These are phyloP conservation scores for Acleris literana DNA, from an alignment of 2,888 invertebrate genomes.

Conservation along the genomic window DNA sequence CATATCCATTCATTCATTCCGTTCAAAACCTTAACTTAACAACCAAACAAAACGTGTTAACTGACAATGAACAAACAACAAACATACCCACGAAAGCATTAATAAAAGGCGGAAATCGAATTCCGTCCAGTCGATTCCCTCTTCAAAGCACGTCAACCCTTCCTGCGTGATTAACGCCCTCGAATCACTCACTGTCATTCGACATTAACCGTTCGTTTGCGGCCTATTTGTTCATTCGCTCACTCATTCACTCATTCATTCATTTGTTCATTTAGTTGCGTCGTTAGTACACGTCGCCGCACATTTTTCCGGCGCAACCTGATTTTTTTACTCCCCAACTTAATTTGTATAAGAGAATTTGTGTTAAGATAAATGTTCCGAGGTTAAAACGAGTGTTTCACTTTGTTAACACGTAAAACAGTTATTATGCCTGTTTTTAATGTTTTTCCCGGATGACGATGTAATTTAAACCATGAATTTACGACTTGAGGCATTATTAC, in stretches of 20 bases:
- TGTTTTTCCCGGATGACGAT: slow-evolving; percentile 28
- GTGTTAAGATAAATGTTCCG: slow-evolving; percentile 56
- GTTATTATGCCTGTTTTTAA: slow-evolving; percentile 41
- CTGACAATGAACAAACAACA: slow-evolving; percentile 9
- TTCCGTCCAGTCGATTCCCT: slow-evolving; percentile 43
- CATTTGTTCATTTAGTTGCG: slow-evolving; percentile 61
- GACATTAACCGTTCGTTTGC: slow-evolving; percentile 58
- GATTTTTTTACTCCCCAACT: slow-evolving; percentile 53
- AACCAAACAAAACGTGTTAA: no score
- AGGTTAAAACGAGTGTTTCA: slow-evolving; percentile 47
- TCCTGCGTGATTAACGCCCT: slow-evolving; percentile 51
- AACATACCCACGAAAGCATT: slow-evolving; percentile 36
- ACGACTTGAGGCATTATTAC: slow-evolving; percentile 20
- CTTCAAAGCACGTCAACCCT: slow-evolving; percentile 48
- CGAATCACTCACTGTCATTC: slow-evolving; percentile 67
- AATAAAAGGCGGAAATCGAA: slow-evolving; percentile 39
- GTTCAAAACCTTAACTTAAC: no score
- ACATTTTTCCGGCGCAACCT: slow-evolving; percentile 42
- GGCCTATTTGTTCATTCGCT: slow-evolving; percentile 57
- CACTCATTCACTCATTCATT: slow-evolving; percentile 48
- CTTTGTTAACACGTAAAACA: slow-evolving; percentile 52
- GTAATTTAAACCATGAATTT: slow-evolving; percentile 30
- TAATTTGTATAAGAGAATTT: slow-evolving; percentile 66
- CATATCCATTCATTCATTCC: no score
- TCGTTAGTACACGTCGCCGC: slow-evolving; percentile 50